Conservation (phyloP, 2,797 vertebrate genomes). For the Pseudotriccus pelzelni region DNA sequence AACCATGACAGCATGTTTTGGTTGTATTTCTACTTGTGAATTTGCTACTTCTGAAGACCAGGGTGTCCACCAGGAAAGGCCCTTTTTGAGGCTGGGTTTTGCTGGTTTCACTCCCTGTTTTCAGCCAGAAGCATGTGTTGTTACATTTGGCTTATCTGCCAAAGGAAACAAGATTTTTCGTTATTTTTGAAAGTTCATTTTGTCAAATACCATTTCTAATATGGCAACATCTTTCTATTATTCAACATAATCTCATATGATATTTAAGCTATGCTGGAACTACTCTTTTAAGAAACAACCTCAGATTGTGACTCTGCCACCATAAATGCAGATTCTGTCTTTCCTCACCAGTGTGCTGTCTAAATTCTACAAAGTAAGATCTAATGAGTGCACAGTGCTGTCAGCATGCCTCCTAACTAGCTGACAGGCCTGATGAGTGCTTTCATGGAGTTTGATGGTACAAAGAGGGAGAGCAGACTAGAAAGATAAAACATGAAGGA, state of each 20-base stretch:
- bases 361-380: neutral
- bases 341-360: neutral
- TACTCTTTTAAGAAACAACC: neutral
- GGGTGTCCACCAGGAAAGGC: neutral
- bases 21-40: neutral
- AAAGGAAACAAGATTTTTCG: neutral
- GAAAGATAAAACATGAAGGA: neutral
- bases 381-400: neutral
- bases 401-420: neutral
- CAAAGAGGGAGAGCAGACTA: neutral
- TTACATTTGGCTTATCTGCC: neutral
- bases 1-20: neutral
- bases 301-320: neutral
- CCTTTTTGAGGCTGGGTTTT: neutral
- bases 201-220: neutral
- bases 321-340: neutral
- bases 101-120: neutral
- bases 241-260: neutral
- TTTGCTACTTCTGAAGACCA: neutral
- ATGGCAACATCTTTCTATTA: neutral
- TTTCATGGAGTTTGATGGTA: neutral
- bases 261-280: neutral
- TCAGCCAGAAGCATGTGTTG: neutral
- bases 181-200: neutral
- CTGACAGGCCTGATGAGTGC: neutral